Evolutionary conservation across 2,888 invertebrate genomes (phyloP), one percentile per base, ranked within the genome.

Genomic region (Drosophila anceps): DNA sequence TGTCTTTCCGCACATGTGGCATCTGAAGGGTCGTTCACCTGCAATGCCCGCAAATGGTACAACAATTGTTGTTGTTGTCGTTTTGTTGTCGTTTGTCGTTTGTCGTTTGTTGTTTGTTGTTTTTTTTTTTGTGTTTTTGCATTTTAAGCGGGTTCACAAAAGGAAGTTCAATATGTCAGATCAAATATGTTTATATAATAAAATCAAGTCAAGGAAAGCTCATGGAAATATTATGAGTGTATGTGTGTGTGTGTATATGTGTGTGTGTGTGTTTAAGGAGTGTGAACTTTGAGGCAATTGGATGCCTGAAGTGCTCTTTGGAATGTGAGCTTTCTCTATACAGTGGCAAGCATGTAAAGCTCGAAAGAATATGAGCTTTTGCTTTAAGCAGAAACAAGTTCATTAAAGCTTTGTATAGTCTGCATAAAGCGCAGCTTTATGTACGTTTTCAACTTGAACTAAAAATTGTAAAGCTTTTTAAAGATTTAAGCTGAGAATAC

Each of bases 1-100:
- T 78, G 97, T 97, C 93, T 98, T 98, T 78, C 97, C 97, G 93
- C 98, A 98, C 86, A 97, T 94, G 75, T 96, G 95, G 93, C 97
- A 98, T 88, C 97, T 95, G 94, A 98, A 98, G 53, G 97, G 97
- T 84, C 97, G 94, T 93, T 98, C 97, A 84, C 98, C 95, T 95
- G 72, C 31, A 65, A 55, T 27, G 46, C 60, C 48, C 66, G 27
- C 50, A 37, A 61, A 41, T 41, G n/a, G 27, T 51, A 24, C 24
- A 35, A 57, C 18, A 15, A 24, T 46, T 15, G 27, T 46, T 15
- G 44, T 18, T 12, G n/a, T 43, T 15, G 18, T 43, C 12, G 29
- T 31, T 8, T 54, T 18, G 31, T 35, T 29, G 48, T 48, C n/a
- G n/a, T n/a, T n/a, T n/a, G n/a, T n/a, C n/a, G n/a, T n/a, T n/a